These are phyloP conservation scores for Gnatocerus cornutus DNA, from an alignment of 2,888 invertebrate species.

Conservation along the genomic window DNA sequence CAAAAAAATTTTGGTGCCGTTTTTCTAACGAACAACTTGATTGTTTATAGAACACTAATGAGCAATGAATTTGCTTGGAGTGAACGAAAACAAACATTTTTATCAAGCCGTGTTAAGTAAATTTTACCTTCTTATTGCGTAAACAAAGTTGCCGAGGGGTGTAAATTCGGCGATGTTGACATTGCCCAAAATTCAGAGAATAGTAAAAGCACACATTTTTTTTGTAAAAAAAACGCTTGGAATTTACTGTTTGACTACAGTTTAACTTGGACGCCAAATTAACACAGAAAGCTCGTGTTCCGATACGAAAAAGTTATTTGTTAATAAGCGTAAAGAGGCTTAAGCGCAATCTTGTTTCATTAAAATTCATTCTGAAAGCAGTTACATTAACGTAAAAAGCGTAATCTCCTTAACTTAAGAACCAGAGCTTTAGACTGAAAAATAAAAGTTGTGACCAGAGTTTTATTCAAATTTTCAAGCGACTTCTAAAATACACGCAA, in stretches of 20 bases:
- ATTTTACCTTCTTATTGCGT: no score
- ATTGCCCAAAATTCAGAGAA: no score
- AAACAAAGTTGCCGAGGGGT: no score
- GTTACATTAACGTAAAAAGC: slow-evolving; percentile 1
- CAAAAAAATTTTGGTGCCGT: slow-evolving; percentile 34
- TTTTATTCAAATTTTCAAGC: slow-evolving; percentile 11
- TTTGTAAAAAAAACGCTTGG: no score
- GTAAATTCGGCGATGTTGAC: no score
- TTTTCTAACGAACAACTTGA: slow-evolving; percentile 29
- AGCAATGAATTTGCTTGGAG: not conserved
- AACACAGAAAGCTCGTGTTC: no score
- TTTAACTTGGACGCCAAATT: not conserved
- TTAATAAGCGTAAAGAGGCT: slow-evolving; percentile 4
- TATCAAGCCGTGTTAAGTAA: no score
- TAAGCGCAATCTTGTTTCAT: not conserved
- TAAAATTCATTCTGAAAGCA: slow-evolving; percentile 3
- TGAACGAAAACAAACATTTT: no score
- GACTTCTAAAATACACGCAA: not conserved
- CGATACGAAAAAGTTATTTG: slow-evolving; percentile 3
- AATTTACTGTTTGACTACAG: no score
- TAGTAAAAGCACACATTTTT: no score
- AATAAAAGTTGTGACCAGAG: slow-evolving; percentile 1
- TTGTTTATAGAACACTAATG: slow-evolving; percentile 35
- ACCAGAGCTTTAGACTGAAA: not conserved
- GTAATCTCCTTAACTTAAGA: slow-evolving; percentile 9